Evolutionary conservation across 2,113 vertebrate genomes (phyloP), one percentile per base, ranked within the genome.

Genomic region (Bubo bubo): DNA sequence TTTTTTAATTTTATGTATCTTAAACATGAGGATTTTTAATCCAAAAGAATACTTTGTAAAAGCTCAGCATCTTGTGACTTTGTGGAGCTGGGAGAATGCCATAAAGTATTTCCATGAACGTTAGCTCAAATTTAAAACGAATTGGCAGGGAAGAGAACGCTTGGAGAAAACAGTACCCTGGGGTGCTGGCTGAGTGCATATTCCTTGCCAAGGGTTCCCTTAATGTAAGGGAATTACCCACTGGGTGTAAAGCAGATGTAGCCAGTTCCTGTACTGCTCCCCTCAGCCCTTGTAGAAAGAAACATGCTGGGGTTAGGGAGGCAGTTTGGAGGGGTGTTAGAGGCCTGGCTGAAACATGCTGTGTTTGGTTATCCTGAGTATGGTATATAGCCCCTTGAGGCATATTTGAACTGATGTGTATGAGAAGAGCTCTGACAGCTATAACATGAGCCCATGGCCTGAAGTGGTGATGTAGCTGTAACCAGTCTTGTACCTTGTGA

Each of bases 41-140:
- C 22, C 11, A 45, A n/a, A 39, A 28, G 34, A 73, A 35, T 32
- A 56, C 32, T 80, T 90, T 66, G 32, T 79, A 86, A 88, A 79
- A 89, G 35, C 80, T 94, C 28, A 66, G 60, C 50, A 27, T 95
- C 58, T 75, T 91, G 35, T 95, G 86, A 91, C 89, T 95, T 96
- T 95, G 86, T 82, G 53, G 76, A 75, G 62, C 93, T 85, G 84
- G 58, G 91, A 95, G 86, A 85, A 89, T 87, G 94, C 91, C 96
- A 87, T 68, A 41, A 96, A 94, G 70, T 82, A 85, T 97, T 94
- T 97, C 83, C 76, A 4, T 93, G 93, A 91, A 93, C 0, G 4
- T 87, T 95, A 82, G 49, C 49, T 97, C 79, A 93, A 90, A 92
- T 92, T 89, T 96, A 97, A 97, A 96, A 95, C 87, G 96, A 97